Conservation (phyloP, 2,888 invertebrate genomes). For the Diarsia brunnea region DNA sequence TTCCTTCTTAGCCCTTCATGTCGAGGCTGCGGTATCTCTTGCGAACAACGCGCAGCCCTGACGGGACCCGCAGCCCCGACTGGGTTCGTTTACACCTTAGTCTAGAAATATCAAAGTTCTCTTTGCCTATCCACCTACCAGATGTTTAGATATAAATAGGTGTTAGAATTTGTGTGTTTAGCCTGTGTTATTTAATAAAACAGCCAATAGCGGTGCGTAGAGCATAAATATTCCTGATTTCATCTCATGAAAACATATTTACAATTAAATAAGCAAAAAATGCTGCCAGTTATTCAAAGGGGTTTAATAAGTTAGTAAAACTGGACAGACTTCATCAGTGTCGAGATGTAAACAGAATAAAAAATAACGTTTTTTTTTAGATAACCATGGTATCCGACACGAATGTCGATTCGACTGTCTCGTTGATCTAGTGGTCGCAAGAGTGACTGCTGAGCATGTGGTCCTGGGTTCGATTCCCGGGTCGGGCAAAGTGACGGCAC, state of each 20-base stretch:
- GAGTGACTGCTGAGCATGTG: too few relatives aligned
- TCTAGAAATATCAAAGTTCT: background rate
- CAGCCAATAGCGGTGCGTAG: background rate
- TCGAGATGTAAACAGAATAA: background rate
- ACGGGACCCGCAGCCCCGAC: too few relatives aligned
- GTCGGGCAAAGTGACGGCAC: too few relatives aligned
- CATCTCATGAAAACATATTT: background rate
- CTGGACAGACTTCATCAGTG: background rate
- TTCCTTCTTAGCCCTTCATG: too few relatives aligned
- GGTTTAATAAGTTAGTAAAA: background rate
- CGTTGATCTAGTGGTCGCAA: too few relatives aligned
- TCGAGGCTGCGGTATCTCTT: too few relatives aligned
- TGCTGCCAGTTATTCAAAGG: constrained; percentile 22
- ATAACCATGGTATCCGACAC: background rate
- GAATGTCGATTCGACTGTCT: too few relatives aligned
- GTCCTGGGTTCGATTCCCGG: too few relatives aligned
- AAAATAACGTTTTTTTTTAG: background rate
- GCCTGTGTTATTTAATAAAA: background rate
- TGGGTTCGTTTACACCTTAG: background rate
- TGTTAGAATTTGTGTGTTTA: background rate
- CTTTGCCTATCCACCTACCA: constrained; percentile 2
- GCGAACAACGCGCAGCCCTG: too few relatives aligned
- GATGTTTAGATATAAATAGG: constrained; percentile 12
- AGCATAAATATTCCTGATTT: background rate
- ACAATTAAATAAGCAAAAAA: background rate